Conservation (phyloP, 2,797 vertebrate species). For the Xerus rutilus region DNA sequence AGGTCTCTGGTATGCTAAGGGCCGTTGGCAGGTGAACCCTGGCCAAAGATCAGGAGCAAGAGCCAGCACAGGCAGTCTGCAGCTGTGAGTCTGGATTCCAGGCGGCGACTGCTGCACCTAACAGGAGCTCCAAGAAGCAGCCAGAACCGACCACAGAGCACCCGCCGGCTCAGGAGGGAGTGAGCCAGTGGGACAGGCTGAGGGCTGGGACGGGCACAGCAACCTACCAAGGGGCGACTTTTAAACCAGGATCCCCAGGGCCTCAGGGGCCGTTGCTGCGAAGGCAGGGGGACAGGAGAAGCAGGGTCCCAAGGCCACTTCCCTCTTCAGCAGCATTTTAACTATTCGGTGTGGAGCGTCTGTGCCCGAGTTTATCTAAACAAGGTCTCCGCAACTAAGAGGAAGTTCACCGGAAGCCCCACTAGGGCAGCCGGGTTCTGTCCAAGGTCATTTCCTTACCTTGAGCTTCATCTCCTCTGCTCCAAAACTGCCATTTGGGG, state of each 20-base stretch:
- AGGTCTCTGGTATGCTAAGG: background rate
- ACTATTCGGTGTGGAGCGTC: background rate
- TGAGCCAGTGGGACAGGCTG: too few species aligned
- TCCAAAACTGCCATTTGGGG: slow-evolving; percentile 88
- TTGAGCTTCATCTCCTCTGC: slow-evolving; percentile 83
- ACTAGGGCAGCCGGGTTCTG: slow-evolving; percentile 42
- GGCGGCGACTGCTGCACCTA: background rate
- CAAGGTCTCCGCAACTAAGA: background rate
- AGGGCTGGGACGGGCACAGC: background rate
- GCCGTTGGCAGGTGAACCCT: background rate
- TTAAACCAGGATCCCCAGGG: background rate
- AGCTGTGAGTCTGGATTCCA: background rate
- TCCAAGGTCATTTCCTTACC: slow-evolving; percentile 90
- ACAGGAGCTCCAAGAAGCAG: background rate
- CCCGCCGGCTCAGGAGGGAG: background rate
- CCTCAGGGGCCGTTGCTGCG: background rate
- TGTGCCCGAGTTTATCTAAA: background rate
- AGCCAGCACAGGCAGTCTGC: background rate
- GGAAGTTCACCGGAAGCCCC: background rate
- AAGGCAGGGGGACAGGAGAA: background rate
- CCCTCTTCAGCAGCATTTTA: background rate
- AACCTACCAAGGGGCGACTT: background rate
- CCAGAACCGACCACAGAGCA: background rate
- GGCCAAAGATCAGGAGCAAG: too few species aligned
- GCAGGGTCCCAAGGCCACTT: accelerated